Conservation (phyloP, 2,797 vertebrate genomes). For the Myioborus miniatus region DNA sequence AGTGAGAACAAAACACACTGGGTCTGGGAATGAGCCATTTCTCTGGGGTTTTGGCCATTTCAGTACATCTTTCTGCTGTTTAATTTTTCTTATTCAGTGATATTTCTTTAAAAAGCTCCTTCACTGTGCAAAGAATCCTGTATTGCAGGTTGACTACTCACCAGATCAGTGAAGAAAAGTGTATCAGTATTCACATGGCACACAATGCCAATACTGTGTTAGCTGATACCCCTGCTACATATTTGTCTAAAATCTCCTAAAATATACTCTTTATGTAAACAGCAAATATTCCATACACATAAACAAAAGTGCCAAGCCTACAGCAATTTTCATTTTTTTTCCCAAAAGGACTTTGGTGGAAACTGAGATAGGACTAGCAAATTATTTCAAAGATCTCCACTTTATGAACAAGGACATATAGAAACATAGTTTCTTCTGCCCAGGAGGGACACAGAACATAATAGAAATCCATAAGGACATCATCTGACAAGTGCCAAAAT, state of each 20-base stretch:
- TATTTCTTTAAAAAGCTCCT: background rate
- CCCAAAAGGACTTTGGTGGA: background rate
- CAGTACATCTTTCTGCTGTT: background rate
- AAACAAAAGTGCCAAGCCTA: background rate
- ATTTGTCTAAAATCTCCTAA: background rate
- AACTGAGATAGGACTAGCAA: background rate
- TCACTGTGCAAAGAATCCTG: background rate
- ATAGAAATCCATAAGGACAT: background rate
- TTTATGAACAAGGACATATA: background rate
- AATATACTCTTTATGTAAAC: background rate
- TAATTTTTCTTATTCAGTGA: background rate
- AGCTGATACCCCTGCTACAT: background rate
- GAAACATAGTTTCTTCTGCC: background rate
- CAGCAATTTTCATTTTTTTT: background rate
- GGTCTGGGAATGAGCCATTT: background rate
- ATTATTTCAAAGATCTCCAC: background rate
- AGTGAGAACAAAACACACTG: background rate
- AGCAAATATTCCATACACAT: background rate
- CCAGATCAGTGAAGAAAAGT: background rate
- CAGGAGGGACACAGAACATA: background rate
- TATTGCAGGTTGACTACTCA: fast-evolving
- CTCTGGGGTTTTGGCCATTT: background rate
- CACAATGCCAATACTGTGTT: background rate
- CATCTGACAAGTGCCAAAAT: background rate
- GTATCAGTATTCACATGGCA: background rate